Evolutionary conservation across 2,888 invertebrate genomes (phyloP), one percentile per base, ranked within the genome.

Genomic region (Andrena haemorrhoa): DNA sequence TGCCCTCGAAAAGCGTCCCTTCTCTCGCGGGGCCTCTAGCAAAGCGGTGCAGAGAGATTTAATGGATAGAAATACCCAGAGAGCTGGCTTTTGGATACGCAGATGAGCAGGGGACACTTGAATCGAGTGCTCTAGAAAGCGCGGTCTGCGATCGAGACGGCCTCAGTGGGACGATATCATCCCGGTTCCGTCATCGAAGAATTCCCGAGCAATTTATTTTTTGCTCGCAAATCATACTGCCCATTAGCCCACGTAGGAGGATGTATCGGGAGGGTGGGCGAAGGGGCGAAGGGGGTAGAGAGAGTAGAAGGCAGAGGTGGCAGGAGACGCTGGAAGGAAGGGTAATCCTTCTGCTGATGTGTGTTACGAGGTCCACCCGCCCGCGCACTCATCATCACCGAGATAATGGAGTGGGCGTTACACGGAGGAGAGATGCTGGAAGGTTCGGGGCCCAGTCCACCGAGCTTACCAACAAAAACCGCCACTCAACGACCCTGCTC

Each of bases 321-420:
- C 69, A 82, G 71, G 76, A 69, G 69, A 77, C 66, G 76, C 71
- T 73, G 79, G 82, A 86, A 82, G 88, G 87, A 86, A 88, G 89
- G 88, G 90, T 90, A 91, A 91, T 91, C 89, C 89, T 88, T 82
- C 73, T 69, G 87, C 87, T 89, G 91, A 92, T 92, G 91, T 90
- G 91, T 90, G 90, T 90, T 91, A 91, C 91, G 90, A 90, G 91
- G 90, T 87, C 88, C 87, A 91, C 87, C 92, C 92, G 92, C 93
- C 91, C 92, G 92, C 93, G 93, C 92, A 92, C 93, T 93, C 93
- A 92, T 93, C 93, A 93, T 93, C 93, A 89, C 92, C 89, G 89
- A 90, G 93, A 92, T 93, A 93, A 93, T 93, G 91, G 93, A 92
- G 93, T 93, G 91, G 93, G 93, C 93, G 93, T 89, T 93, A 85